A percentile compares a stretch with the other conserved stretches of the same genome.
Conservation (phyloP, 2,888 invertebrate species). For the Acanthosepion esculentum region DNA sequence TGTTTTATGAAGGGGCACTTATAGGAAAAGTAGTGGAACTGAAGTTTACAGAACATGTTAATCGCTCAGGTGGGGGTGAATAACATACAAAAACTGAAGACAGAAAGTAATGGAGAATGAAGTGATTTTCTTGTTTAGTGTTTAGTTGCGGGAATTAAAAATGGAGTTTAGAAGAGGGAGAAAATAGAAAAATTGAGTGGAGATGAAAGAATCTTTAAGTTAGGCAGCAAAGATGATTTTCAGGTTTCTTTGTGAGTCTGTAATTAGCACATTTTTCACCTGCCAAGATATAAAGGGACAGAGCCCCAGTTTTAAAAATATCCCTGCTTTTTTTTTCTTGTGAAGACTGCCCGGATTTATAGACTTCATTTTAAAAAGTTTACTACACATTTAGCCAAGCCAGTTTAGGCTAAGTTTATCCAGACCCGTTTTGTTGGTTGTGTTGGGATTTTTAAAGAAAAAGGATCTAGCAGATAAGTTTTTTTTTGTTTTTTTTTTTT, state of each 20-base stretch:
- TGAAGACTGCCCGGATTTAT: not conserved
- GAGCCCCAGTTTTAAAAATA: not conserved
- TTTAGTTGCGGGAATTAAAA: not conserved
- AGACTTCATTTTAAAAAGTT: not conserved
- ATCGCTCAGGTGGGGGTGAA: too few species aligned
- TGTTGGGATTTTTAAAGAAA: not conserved
- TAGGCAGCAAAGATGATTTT: not conserved
- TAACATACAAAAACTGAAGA: not conserved
- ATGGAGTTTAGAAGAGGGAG: not conserved
- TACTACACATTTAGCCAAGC: not conserved
- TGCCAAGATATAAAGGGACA: slow-evolving; percentile 11
- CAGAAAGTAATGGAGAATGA: not conserved
- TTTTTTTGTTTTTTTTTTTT: not conserved
- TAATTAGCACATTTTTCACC: not conserved
- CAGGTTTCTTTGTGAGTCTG: not conserved
- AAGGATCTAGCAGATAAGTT: slow-evolving; percentile 33
- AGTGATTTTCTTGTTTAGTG: not conserved
- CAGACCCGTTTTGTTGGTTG: slow-evolving; percentile 35
- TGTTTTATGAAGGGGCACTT: not conserved
- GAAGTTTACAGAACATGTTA: not conserved
- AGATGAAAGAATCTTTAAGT: not conserved
- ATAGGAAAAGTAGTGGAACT: not conserved
- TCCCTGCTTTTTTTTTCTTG: not conserved
- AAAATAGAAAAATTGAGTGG: not conserved
- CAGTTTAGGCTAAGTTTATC: not conserved